These are phyloP conservation scores for Volucella inanis DNA, from an alignment of 2,888 invertebrate genomes.

Conservation along the genomic window DNA sequence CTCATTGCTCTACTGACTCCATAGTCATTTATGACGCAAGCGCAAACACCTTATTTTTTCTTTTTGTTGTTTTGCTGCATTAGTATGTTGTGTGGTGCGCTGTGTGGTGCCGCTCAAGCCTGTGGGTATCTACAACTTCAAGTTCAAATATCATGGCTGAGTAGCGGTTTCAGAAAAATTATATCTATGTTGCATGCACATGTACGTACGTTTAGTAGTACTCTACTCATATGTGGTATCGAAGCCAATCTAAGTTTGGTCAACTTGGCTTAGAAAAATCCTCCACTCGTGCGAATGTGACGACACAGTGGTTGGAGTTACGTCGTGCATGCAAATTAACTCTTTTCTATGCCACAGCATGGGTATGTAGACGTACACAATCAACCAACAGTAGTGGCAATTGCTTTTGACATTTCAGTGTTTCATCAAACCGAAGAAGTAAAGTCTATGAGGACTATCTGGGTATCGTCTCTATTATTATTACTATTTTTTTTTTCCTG, in stretches of 20 bases:
- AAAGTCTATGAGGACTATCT: constrained; percentile 15
- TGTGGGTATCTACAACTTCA: constrained; percentile 69
- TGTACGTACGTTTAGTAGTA: neutral
- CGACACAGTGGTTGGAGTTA: constrained; percentile 57
- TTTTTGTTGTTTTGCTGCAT: neutral
- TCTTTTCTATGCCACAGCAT: neutral
- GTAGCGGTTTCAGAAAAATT: constrained; percentile 65
- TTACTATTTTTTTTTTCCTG: constrained; percentile 39
- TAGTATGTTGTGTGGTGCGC: constrained; percentile 1
- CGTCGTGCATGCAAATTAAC: constrained; percentile 71
- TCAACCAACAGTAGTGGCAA: constrained; percentile 42
- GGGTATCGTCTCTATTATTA: constrained; percentile 3
- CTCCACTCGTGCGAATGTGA: constrained; percentile 72
- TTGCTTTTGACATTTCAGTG: constrained; percentile 71
- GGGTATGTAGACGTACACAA: too few species aligned
- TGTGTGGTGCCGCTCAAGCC: constrained; percentile 24
- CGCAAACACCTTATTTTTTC: constrained; percentile 30
- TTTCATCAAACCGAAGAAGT: constrained; percentile 65
- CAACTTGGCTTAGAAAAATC: constrained; percentile 69
- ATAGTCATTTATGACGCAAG: constrained; percentile 67
- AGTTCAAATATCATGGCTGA: constrained; percentile 75
- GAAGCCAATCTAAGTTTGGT: constrained; percentile 61
- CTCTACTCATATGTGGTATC: constrained; percentile 13
- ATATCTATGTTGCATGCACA: constrained; percentile 22
- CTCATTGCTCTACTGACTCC: constrained; percentile 67